A percentile compares a stretch with the other conserved stretches of the same genome.
Conservation (phyloP, 1,140 invertebrate genomes). For the Platyscapa corneri region DNA sequence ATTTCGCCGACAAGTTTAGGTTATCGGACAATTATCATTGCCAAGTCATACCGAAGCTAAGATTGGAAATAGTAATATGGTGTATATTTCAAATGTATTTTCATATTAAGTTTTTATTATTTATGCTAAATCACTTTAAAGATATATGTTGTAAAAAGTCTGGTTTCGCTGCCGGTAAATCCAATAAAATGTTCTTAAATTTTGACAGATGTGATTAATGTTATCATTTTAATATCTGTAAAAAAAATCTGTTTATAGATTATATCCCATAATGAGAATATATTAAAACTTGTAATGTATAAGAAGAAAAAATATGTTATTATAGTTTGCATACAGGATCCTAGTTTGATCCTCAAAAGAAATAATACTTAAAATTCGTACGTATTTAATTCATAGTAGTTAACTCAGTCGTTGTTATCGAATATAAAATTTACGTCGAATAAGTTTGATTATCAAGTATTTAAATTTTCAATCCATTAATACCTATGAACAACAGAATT, state of each 20-base stretch:
- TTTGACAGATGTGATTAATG: slow-evolving; percentile 13
- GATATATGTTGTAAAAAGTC: neutral
- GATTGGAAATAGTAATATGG: neutral
- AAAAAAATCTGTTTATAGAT: neutral
- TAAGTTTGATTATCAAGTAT: neutral
- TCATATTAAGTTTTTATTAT: neutral
- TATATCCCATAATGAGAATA: neutral
- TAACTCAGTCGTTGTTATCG: neutral
- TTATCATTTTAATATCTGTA: neutral
- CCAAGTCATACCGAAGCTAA: neutral
- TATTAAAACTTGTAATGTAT: neutral
- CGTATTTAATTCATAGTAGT: neutral
- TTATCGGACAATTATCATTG: slow-evolving; percentile 9
- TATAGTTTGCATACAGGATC: neutral
- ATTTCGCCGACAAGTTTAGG: neutral
- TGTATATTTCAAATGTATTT: neutral
- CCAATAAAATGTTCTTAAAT: neutral
- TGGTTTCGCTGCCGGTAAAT: neutral
- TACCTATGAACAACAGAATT: neutral
- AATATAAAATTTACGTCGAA: neutral
- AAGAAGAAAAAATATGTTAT: neutral
- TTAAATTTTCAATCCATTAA: neutral
- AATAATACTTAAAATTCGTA: neutral
- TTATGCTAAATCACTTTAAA: slow-evolving; percentile 7
- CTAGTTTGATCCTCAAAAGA: neutral